Conservation (phyloP, 2,888 invertebrate species). For the Acleris sparsana region DNA sequence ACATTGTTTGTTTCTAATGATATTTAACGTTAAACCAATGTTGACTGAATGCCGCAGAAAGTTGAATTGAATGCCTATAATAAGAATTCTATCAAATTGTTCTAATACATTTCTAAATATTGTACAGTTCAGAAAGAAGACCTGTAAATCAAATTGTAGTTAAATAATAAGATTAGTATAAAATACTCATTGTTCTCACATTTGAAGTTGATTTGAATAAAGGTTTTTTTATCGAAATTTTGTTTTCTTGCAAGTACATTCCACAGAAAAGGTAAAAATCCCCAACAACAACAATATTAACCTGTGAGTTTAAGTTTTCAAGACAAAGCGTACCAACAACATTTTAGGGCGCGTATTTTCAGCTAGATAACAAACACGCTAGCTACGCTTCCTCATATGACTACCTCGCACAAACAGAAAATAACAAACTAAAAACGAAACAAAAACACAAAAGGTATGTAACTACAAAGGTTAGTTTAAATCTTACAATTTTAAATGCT, state of each 20-base stretch:
- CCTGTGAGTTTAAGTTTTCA: too few species aligned
- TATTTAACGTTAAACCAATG: background rate
- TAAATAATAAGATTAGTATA: conserved; percentile 39
- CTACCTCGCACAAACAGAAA: too few species aligned
- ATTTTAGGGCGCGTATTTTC: too few species aligned
- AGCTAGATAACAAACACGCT: too few species aligned
- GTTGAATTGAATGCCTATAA: conserved; percentile 15
- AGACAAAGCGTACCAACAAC: too few species aligned
- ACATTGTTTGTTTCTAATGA: background rate
- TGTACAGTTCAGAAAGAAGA: conserved; percentile 20
- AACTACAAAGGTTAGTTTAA: too few species aligned
- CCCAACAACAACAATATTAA: too few species aligned
- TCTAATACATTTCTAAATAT: conserved; percentile 18
- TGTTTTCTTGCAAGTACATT: background rate
- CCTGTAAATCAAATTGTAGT: conserved; percentile 31
- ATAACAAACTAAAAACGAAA: too few species aligned
- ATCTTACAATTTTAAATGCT: too few species aligned
- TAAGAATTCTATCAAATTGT: conserved; percentile 25
- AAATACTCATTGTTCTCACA: conserved; percentile 57
- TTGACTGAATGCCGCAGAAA: conserved; percentile 2
- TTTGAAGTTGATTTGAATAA: conserved; percentile 64
- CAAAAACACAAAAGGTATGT: too few species aligned
- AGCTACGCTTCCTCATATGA: too few species aligned
- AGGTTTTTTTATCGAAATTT: conserved; percentile 45
- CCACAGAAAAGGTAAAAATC: too few species aligned